Evolutionary conservation across 2,888 invertebrate genomes (phyloP), one percentile per base, ranked within the genome.

Genomic region (Plagodis pulveraria): DNA sequence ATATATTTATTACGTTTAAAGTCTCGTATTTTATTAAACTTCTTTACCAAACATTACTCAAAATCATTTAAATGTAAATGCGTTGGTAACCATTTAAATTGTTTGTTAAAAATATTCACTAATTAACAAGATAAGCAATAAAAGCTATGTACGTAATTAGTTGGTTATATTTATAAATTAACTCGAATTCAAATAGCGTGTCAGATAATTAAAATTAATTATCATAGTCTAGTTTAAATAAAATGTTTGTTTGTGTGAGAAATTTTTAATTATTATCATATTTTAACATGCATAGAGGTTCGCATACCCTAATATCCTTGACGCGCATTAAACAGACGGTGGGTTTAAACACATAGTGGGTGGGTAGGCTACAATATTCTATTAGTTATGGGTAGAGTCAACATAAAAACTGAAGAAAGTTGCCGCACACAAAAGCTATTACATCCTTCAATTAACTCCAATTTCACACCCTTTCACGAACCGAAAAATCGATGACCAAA

Each of bases 381-480:
- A 38, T 41, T 41, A 41, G 36, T 10, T 41, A 10, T n/a, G 9
- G n/a, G 9, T 6, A 41, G 10, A 41, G 41, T 41, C 6, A 41
- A 42, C 33, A 47, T 9, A 80, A 80, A 81, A 81, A 80, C 75
- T 75, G 71, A 81, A 81, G 80, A 86, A 87, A 88, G 79, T 90
- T 84, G 81, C 84, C 87, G 86, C 85, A 84, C 84, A 88, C 88
- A 88, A 90, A 87, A 86, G 84, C 84, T 80, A 86, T 89, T 88
- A 83, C 84, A 86, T 86, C 85, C 84, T 86, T 81, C 87, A 87
- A 92, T 92, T 92, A 92, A 88, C 81, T 89, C 67, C 86, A 81
- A 92, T 92, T 92, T 92, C 92, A 92, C 92, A 91, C 90, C 81
- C 87, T 88, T 90, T 91, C 89, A 92, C 87, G 92, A 92, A 91